phyloP scores from a whole-genome alignment of 2,797 vertebrate species.

The Sylvia borin region DNA sequence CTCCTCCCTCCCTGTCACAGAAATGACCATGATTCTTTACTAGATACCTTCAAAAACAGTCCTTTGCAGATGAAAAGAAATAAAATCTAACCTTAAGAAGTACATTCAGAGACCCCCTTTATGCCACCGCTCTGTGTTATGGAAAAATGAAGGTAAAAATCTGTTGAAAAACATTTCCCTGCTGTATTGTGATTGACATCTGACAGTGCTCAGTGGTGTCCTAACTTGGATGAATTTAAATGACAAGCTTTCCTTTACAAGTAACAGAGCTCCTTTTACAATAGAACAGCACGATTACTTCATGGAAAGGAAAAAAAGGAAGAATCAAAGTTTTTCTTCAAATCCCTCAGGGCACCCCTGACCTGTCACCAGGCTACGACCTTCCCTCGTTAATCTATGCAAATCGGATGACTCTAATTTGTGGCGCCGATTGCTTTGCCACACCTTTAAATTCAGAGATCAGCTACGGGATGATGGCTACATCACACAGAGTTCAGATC shows the following conservation, averaged over 20 bases:
- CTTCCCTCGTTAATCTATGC: constrained; percentile 80
- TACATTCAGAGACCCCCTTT: constrained; percentile 72
- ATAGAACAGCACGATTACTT: constrained; percentile 81
- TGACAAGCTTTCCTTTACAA: constrained; percentile 81
- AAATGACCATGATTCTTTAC: constrained; percentile 69
- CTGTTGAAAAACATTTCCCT: constrained; percentile 81
- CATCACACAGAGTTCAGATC: constrained; percentile 74
- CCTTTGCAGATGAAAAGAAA: constrained; percentile 68
- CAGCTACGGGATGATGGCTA: constrained; percentile 54
- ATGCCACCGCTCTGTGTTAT: constrained; percentile 74
- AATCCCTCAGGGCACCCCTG: constrained; percentile 75
- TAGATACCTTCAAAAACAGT: constrained; percentile 63
- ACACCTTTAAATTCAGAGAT: constrained; percentile 79
- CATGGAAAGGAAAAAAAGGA: constrained; percentile 72
- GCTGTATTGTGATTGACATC: constrained; percentile 81
- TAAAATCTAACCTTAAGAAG: constrained; percentile 69
- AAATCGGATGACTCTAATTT: constrained; percentile 80
- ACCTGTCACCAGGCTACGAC: constrained; percentile 76
- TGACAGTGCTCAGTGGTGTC: constrained; percentile 80
- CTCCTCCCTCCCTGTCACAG: constrained; percentile 60
- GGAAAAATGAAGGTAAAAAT: constrained; percentile 78
- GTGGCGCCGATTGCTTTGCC: constrained; percentile 69
- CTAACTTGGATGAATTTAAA: constrained; percentile 84
- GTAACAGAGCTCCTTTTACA: constrained; percentile 78
- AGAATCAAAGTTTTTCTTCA: constrained; percentile 81